Evolutionary conservation across 2,113 vertebrate species (phyloP).

Genomic region (Macquaria australasica): DNA sequence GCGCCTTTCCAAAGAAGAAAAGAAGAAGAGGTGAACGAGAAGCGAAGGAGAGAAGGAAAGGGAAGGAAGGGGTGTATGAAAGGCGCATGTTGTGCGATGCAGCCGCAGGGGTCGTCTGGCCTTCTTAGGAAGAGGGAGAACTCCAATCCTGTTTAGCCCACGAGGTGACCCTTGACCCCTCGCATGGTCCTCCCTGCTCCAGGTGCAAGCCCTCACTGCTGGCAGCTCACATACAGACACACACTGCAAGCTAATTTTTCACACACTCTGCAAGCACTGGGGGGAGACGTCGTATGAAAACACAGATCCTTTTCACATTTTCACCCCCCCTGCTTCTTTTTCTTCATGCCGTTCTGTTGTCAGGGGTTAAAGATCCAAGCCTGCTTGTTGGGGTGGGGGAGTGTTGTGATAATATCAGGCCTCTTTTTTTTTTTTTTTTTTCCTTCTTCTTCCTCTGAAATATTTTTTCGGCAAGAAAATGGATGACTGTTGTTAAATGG

Average conservation of each 20-base stretch:
- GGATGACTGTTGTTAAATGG: slow-evolving; percentile 46
- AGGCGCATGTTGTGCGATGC: slow-evolving; percentile 86
- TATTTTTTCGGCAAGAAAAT: slow-evolving; percentile 56
- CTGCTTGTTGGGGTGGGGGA: slow-evolving; percentile 21
- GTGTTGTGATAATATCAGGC: slow-evolving; percentile 27
- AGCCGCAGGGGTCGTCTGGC: slow-evolving; percentile 89
- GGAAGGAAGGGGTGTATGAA: slow-evolving; percentile 81
- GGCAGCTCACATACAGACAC: slow-evolving; percentile 58
- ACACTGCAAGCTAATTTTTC: slow-evolving; percentile 67
- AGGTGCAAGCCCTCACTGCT: slow-evolving; percentile 88
- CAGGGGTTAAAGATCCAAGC: slow-evolving; percentile 65
- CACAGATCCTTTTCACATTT: slow-evolving; percentile 66
- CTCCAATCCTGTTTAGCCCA: slow-evolving; percentile 88
- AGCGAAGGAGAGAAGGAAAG: slow-evolving; percentile 58
- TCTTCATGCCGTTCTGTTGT: slow-evolving; percentile 59
- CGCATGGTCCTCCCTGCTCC: slow-evolving; percentile 85
- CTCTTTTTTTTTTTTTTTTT: slow-evolving; percentile 2
- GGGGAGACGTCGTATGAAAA: slow-evolving; percentile 53
- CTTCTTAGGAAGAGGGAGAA: slow-evolving; percentile 83
- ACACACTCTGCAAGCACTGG: slow-evolving; percentile 56
- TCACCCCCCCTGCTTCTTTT: slow-evolving; percentile 43
- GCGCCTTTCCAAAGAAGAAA: slow-evolving; percentile 67
- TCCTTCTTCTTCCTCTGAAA: slow-evolving; percentile 9
- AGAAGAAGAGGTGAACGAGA: slow-evolving; percentile 51
- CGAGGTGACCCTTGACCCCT: slow-evolving; percentile 87